These are phyloP conservation scores for Augochlorella aurata DNA, from an alignment of 2,888 invertebrate species.

Conservation along the genomic window DNA sequence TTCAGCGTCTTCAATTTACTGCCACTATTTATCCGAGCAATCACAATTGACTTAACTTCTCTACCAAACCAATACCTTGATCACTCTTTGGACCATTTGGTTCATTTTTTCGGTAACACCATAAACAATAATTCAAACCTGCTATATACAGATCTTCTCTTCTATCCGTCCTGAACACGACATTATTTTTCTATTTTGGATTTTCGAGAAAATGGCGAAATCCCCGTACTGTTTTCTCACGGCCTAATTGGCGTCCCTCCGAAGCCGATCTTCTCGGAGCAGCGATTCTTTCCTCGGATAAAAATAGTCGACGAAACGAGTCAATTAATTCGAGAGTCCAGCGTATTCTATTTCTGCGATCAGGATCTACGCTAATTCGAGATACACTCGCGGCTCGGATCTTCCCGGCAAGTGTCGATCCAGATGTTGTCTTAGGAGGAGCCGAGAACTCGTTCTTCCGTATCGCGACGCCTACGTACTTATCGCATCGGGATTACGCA, in stretches of 20 bases:
- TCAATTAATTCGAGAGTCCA: neutral
- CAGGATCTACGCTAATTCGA: neutral
- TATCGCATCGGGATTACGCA: constrained; percentile 28
- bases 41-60: too few relatives aligned
- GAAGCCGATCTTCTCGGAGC: neutral
- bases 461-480: neutral
- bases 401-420: neutral
- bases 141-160: too few relatives aligned
- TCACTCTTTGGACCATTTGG: too few relatives aligned
- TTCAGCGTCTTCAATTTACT: too few relatives aligned
- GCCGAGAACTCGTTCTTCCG: neutral
- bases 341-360: neutral
- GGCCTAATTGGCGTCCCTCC: neutral
- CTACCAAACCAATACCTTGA: too few relatives aligned
- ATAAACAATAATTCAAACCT: too few relatives aligned
- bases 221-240: too few relatives aligned
- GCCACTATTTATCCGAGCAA: neutral
- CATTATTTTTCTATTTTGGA: too few relatives aligned
- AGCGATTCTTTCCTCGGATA: neutral
- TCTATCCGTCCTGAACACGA: too few relatives aligned
- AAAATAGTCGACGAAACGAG: neutral
- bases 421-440: neutral
- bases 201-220: too few relatives aligned
- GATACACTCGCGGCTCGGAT: neutral
- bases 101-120: too few relatives aligned